Base-by-base conservation (phyloP, 2,888 invertebrate genomes). In the Acronicta leporina region DNA sequence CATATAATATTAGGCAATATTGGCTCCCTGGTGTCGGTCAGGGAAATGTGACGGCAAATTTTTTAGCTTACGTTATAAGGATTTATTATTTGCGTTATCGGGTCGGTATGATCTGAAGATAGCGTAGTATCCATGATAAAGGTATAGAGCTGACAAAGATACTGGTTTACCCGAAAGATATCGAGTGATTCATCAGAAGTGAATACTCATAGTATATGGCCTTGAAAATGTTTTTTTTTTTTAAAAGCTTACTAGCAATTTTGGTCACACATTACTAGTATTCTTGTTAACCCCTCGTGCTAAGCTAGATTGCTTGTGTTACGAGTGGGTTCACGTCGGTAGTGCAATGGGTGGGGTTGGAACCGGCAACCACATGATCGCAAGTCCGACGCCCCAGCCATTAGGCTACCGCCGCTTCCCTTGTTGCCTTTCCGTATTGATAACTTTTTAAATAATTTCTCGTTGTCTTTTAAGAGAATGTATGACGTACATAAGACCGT, bases 91-190 rank as follows among this genome's bases (percentile, higher is more conserved):
- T 60, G 43, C 40, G 43, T 55, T 62, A 61, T 70, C 60, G 46
- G 33, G 25, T 13, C 38, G 48, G 16, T 9, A 27, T 53, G 59
- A 63, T 68, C 35, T 9, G 14, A 52, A 57, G 41, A 63, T 51
- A 57, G 35, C 52, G 49, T 11, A 55, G 63, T 63, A 60, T 60
- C 40, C 40, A 14, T 43, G 57, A 65, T 69, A 58, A 67, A 61
- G 50, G 43, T 46, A 20, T 56, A n/a, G 40, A 61, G 52, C 55
- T 70, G 74, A 77, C 68, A 82, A 75, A 61, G 68, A 79, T 82
- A 84, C 82, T 80, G 70, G 76, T 77, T 81, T 77, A 75, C 27
- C 16, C 9, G 13, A 13, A 49, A 46, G 42, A 45, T 40, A 8
- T 41, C 35, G 15, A 38, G 35, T 57, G 15, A 40, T 55, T 27